A percentile compares a stretch with the other conserved stretches of the same genome.
These are phyloP conservation scores for Alitta virens DNA, from an alignment of 2,888 invertebrate species.

Conservation along the genomic window DNA sequence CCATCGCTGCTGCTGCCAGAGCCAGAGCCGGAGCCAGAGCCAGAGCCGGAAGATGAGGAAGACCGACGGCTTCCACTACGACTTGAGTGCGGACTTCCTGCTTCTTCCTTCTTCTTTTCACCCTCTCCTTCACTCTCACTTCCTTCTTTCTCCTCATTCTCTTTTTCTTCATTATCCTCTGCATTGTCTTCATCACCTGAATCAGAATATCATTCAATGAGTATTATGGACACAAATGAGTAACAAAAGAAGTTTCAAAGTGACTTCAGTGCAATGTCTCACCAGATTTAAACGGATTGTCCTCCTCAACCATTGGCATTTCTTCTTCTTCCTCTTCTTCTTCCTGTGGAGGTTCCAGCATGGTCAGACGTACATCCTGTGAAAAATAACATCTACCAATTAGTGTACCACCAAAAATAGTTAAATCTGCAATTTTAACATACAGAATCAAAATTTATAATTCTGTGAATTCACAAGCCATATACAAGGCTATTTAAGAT, in stretches of 20 bases:
- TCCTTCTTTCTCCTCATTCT: conserved; percentile 8
- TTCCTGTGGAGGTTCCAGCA: conserved; percentile 80
- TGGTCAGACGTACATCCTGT: conserved; percentile 68
- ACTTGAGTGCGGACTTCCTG: conserved; percentile 14
- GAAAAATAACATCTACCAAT: conserved; percentile 6
- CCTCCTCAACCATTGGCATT: no score
- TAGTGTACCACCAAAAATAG: neutral
- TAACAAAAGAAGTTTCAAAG: neutral
- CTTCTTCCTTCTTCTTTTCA: conserved; percentile 1
- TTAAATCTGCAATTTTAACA: no score
- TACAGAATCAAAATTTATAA: no score
- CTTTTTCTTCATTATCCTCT: neutral
- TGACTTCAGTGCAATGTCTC: neutral
- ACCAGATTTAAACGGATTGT: no score
- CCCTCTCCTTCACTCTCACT: conserved; percentile 14
- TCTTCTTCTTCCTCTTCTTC: conserved; percentile 64
- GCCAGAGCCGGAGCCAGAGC: conserved; percentile 9
- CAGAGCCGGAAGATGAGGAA: neutral
- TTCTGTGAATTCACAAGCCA: no score
- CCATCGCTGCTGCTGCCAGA: conserved; percentile 5
- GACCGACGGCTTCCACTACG: conserved; percentile 29
- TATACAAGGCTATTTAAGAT: no score
- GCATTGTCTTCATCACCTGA: conserved; percentile 13
- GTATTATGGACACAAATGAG: neutral
- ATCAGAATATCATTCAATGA: neutral